Base-by-base conservation (phyloP, 2,888 invertebrate species). In the Cheilosia vernalis region DNA sequence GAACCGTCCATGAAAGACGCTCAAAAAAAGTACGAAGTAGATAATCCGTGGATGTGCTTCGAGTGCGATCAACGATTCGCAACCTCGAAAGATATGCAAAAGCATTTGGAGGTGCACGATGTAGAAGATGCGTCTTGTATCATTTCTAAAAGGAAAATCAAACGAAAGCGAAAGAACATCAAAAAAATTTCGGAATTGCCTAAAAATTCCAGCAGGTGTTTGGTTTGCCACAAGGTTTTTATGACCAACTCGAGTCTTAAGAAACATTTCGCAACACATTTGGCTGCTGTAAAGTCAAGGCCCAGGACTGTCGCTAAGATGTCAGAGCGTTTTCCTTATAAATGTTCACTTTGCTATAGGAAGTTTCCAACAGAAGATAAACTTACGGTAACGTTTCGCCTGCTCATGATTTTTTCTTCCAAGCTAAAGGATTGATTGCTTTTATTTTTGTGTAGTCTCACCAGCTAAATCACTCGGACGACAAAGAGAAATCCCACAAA, bases 401-500 rank as follows among this genome's bases (percentile, higher is more conserved):
- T 5, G 27, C 6, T 61, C 30, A 9, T 30, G 30, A 9, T 13
- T 10, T 17, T 30, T 37, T 13, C 7, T 60, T 33, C 5, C 51
- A 37, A 24, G 49, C 19, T 15, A 42, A 42, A 15, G 10, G 17
- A 30, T 44, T n/a, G 5, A 17, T n/a, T 42, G 7, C 0, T n/a
- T 37, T 17, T 21, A n/a, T 37, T 49, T 19, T 19, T 13, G 49
- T 63, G 37, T 10, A 94, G 91, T 93, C 93, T 78, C 96, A 96
- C 90, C 94, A 94, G 92, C 90, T 94, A 87, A 94, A 94, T 24
- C 96, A 96, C 89, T 94, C 94, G 66, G 93, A 93, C 7, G 95
- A 95, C 86, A 94, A 95, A 82, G 92, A 93, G n/a, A 96, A 96
- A 90, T 95, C 95, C 15, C 91, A 95, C 82, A 93, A 95, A 89